Base-by-base conservation (phyloP, 1,140 invertebrate species). In the Meloidogyne hapla region DNA sequence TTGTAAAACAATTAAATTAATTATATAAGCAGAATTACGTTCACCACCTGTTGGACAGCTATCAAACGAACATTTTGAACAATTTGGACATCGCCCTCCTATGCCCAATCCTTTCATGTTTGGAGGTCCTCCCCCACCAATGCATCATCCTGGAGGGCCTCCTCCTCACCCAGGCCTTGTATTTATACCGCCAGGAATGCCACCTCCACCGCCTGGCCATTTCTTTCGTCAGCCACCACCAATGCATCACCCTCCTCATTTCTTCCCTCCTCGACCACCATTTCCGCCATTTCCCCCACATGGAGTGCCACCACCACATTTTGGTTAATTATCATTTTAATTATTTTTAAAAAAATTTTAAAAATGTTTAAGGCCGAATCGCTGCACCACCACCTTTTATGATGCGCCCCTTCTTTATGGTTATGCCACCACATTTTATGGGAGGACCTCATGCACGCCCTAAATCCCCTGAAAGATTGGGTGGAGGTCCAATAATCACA, bases 401-500 rank as follows among this genome's bases (percentile, higher is more conserved):
- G 21, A 75, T 72, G 13, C 79, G 77, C 9, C 40, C 69, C n/a
- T 77, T 75, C 61, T 81, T 78, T 26, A 78, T 85, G 79, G 70
- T 71, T 23, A 82, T 77, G 15, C 83, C 83, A 10, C 79, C 79
- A 15, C 71, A 71, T 4, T 84, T 76, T 64, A 33, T 79, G 23
- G 72, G 76, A 40, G n/a, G n/a, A 8, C 83, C 75, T n/a, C 81
- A 80, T 25, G 21, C 23, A 5, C 66, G 69, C n/a, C 68, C 64
- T 9, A 76, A 63, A 25, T 74, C 70, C 9, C 61, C 62, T 56
- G 42, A 77, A 61, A 21, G 65, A 38, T 13, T 63, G 18, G 75
- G 64, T 62, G 79, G 73, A 33, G 83, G 83, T 15, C 84, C 84
- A 0, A 86, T 85, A 40, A 86, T 86, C n/a, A 83, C 83, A 8